phyloP scores from a whole-genome alignment of 64 coral and sea anemone genomes.

The Porites lutea region DNA sequence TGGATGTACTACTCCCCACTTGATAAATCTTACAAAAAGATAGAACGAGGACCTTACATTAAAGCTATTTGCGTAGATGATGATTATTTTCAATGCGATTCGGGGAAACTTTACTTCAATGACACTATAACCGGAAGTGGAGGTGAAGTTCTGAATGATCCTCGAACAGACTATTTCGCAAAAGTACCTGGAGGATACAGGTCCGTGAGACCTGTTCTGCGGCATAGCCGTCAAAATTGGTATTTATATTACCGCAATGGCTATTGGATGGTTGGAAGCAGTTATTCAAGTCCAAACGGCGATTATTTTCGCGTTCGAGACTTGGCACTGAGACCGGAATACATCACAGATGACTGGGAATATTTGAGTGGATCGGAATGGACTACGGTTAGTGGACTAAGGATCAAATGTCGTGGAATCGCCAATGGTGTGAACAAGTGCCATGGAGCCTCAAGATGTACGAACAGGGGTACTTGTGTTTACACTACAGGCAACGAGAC shows the following conservation, averaged over 20 bases:
- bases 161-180: constrained; percentile 44
- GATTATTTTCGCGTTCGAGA: constrained; percentile 42
- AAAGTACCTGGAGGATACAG: constrained; percentile 7
- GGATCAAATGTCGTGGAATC: constrained; percentile 56
- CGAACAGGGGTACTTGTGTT: constrained; percentile 31
- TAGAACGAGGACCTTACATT: not conserved
- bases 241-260: constrained; percentile 50
- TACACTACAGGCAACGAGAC: constrained; percentile 61
- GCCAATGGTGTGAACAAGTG: constrained; percentile 44
- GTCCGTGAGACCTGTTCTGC: constrained; percentile 35
- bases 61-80: constrained; percentile 60
- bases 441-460: not conserved
- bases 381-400: constrained; percentile 36
- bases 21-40: constrained; percentile 8
- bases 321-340: constrained; percentile 49
- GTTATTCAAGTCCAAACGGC: not conserved
- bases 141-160: constrained; percentile 47
- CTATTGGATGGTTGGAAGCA: constrained; percentile 26
- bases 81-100: constrained; percentile 56
- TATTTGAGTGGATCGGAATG: constrained; percentile 6
- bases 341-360: constrained; percentile 49
- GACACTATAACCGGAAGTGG: constrained; percentile 47
- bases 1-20: constrained; percentile 61
- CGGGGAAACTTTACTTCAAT: constrained; percentile 52
- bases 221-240: constrained; percentile 62